Evolutionary conservation across 2,113 vertebrate genomes (phyloP).

Genomic region (Isichthys henryi): DNA sequence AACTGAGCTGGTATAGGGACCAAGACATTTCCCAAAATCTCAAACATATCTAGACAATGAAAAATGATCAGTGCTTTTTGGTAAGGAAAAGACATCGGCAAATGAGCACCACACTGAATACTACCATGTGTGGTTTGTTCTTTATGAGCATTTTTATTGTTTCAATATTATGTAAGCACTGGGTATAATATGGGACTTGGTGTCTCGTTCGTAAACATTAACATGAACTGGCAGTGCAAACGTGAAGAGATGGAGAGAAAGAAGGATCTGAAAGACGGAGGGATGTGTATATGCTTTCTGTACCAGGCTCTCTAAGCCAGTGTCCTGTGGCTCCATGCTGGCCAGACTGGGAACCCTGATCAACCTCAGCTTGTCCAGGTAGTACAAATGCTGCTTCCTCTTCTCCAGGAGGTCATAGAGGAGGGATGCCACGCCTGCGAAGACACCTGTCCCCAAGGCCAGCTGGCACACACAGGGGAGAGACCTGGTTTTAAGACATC

Average conservation of each 20-base stretch:
- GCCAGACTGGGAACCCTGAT: constrained; percentile 55
- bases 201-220: not conserved
- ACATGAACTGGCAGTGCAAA: not conserved
- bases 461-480: constrained; percentile 49
- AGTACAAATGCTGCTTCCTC: constrained; percentile 75
- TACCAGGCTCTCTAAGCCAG: not conserved
- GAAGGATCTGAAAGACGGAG: not conserved
- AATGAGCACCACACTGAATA: not conserved
- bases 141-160: not conserved
- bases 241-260: not conserved
- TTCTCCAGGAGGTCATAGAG: constrained; percentile 79
- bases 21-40: not conserved
- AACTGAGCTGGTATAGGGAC: not conserved
- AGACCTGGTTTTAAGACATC: not conserved
- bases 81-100: not conserved
- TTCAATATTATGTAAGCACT: not conserved
- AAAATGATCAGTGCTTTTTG: not conserved
- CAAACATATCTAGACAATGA: not conserved
- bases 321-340: not conserved
- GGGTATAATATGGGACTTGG: not conserved
- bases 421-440: constrained; percentile 72
- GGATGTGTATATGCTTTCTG: constrained; percentile 32
- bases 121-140: not conserved
- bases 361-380: constrained; percentile 61
- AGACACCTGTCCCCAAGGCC: constrained; percentile 62